Evolutionary conservation across 1,140 invertebrate genomes (phyloP).

Genomic region (Charaxes varanes): DNA sequence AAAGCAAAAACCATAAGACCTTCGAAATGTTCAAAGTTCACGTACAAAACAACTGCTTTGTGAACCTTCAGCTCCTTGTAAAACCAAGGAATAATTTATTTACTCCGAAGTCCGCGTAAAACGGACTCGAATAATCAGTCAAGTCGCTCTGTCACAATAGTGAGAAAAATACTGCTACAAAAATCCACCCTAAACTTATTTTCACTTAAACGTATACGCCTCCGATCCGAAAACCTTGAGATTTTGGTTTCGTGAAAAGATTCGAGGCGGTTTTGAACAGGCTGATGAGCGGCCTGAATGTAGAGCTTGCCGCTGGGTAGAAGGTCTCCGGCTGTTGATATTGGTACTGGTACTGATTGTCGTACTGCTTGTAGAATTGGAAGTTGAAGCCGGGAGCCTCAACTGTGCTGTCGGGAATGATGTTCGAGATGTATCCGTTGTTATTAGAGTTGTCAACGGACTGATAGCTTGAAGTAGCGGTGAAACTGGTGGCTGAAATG

Average conservation of each 20-base stretch:
- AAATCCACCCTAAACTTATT: conserved; percentile 17
- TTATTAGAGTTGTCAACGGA: conserved; percentile 36
- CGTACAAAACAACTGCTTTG: conserved; percentile 16
- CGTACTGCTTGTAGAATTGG: conserved; percentile 56
- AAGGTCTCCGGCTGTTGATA: conserved; percentile 46
- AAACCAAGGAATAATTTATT: conserved; percentile 68
- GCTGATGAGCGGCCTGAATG: conserved; percentile 55
- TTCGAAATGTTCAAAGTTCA: conserved; percentile 37
- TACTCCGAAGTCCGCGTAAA: conserved; percentile 44
- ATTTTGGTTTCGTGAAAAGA: conserved; percentile 56
- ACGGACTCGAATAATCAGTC: conserved; percentile 66
- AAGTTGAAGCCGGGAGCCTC: conserved; percentile 50
- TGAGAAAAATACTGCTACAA: conserved; percentile 63
- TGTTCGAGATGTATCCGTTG: conserved; percentile 60
- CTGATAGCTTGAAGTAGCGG: conserved; percentile 48
- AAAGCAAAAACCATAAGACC: conserved; percentile 46
- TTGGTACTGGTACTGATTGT: conserved; percentile 56
- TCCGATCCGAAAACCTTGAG: conserved; percentile 45
- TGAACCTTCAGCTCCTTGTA: conserved; percentile 57
- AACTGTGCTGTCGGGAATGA: conserved; percentile 61
- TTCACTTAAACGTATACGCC: conserved; percentile 50
- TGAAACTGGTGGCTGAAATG: conserved; percentile 51
- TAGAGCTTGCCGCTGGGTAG: conserved; percentile 43
- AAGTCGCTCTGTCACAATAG: conserved; percentile 63
- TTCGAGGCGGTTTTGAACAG: conserved; percentile 60